These are phyloP conservation scores for Homarus americanus DNA, from an alignment of 1,140 invertebrate genomes.

Conservation along the genomic window DNA sequence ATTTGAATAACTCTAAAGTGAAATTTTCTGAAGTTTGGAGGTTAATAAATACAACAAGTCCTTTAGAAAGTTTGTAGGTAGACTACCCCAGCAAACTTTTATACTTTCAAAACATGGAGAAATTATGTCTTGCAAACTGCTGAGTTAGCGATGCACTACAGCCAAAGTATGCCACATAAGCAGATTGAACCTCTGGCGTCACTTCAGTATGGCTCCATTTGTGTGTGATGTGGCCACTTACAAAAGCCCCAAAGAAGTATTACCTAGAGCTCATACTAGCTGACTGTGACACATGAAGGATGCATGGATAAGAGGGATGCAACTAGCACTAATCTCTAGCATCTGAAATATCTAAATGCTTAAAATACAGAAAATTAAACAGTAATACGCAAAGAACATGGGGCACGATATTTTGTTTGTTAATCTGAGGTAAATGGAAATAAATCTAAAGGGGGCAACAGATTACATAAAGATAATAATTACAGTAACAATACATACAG, in stretches of 20 bases:
- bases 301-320: conserved; percentile 59
- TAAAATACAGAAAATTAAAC: conserved; percentile 69
- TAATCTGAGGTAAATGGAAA: conserved; percentile 13
- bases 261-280: conserved; percentile 26
- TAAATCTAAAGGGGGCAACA: not conserved
- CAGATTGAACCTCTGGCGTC: conserved; percentile 10
- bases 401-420: conserved; percentile 50
- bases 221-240: not conserved
- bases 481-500: not conserved
- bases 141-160: conserved; percentile 55
- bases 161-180: conserved; percentile 32
- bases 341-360: conserved; percentile 62
- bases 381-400: conserved; percentile 60
- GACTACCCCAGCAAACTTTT: not conserved
- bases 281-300: conserved; percentile 41
- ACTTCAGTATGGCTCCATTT: conserved; percentile 9
- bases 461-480: not conserved
- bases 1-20: not conserved
- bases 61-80: not conserved
- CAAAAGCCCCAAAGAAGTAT: not conserved
- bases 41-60: not conserved
- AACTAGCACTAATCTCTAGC: conserved; percentile 63
- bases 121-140: not conserved
- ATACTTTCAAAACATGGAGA: not conserved
- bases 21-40: not conserved